These are phyloP conservation scores for Aethina tumida DNA, from an alignment of 1,140 invertebrate species.

Conservation along the genomic window DNA sequence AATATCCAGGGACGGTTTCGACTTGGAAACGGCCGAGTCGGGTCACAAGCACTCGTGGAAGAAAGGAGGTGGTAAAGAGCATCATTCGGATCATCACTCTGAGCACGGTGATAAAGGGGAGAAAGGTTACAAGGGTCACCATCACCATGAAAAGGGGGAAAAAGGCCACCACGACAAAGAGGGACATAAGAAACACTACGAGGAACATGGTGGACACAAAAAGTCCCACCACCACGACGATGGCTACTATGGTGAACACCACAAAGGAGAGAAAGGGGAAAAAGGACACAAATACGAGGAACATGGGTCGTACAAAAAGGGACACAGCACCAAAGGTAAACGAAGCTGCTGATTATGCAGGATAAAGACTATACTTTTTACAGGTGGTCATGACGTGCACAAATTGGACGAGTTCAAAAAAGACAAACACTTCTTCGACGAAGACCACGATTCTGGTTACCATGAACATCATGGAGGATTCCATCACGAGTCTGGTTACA, in stretches of 20 bases:
- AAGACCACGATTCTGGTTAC: slow-evolving; percentile 51
- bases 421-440: slow-evolving; percentile 58
- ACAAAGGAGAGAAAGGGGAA: slow-evolving; percentile 17
- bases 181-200: slow-evolving; percentile 17
- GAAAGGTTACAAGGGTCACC: slow-evolving; percentile 41
- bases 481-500: slow-evolving; percentile 48
- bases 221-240: slow-evolving; percentile 15
- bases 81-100: slow-evolving; percentile 43
- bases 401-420: slow-evolving; percentile 64
- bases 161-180: slow-evolving; percentile 54
- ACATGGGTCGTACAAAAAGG: slow-evolving; percentile 48
- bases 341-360: no score
- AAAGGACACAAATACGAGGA: slow-evolving; percentile 37
- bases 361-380: no score
- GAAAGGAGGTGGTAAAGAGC: slow-evolving; percentile 43
- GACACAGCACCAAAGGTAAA: slow-evolving; percentile 49
- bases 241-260: slow-evolving; percentile 12
- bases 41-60: slow-evolving; percentile 30
- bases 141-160: slow-evolving; percentile 50
- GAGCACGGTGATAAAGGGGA: slow-evolving; percentile 44
- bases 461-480: slow-evolving; percentile 50
- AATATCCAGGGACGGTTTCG: slow-evolving; percentile 23
- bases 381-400: slow-evolving; percentile 57
- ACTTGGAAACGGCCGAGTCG: slow-evolving; percentile 25
- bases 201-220: slow-evolving; percentile 13